Base-by-base conservation (phyloP, 2,888 invertebrate species). In the Alitta virens region DNA sequence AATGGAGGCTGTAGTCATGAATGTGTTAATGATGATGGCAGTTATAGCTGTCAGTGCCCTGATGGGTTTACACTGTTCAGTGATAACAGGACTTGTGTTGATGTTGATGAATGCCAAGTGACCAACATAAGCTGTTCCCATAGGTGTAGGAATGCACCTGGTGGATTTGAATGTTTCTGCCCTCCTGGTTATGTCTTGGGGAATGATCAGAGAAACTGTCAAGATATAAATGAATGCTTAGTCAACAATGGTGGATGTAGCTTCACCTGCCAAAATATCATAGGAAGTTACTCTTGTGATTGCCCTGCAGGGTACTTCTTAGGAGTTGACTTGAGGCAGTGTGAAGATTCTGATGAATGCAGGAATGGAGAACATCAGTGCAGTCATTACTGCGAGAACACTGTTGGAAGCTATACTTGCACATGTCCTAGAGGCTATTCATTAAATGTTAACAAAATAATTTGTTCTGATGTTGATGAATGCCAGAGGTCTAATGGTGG, bases 341-440 rank as follows among this genome's bases (percentile, higher is more conserved):
- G 46, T n/a, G 9, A 46, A 46, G 46, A 46, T 46, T 12, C n/a
- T 46, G 46, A 46, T 46, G 46, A 46, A 46, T 46, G 46, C n/a
- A 9, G 3, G 7, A 21, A 46, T 46, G 21, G 21, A 5, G 21
- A 46, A 18, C 18, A 21, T 18, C 18, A 21, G n/a, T 46, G 46
- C 21, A 21, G 21, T 18, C n/a, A 18, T n/a, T 46, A 5, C 46
- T 46, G 46, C n/a, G 46, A 18, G n/a, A 46, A 46, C n/a, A n/a
- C 5, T 18, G 18, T 12, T 46, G 46, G 46, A 7, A 18, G 18
- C 18, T 46, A 46, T 16, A 21, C 46, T 9, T 46, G 46, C 46
- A 12, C 46, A 46, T 46, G 46, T 46, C 46, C 46, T 16, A 21
- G 21, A 9, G 46, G 46, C 18, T 46, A 46, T 16, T 46, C 7